Percentiles rank a stretch among this genome's conserved stretches.
These are phyloP conservation scores for Engraulis encrasicolus DNA, from an alignment of 2,113 vertebrate genomes.

Conservation along the genomic window DNA sequence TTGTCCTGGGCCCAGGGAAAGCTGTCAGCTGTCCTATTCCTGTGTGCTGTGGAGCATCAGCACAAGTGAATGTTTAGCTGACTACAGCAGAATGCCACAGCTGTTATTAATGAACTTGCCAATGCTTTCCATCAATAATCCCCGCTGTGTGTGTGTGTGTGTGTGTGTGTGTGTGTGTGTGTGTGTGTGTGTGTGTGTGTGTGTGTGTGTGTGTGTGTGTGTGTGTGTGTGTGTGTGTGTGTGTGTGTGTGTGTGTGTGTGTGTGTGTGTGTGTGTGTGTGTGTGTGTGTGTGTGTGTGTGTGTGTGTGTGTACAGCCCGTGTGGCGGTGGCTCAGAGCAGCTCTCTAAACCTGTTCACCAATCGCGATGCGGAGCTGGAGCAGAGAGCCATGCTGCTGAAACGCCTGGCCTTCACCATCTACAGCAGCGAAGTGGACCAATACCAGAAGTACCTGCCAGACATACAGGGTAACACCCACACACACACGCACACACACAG, in stretches of 20 bases:
- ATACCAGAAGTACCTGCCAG: conserved; percentile 97
- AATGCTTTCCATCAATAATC: not conserved
- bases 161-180: not conserved
- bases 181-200: conserved; percentile 11
- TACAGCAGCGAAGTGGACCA: conserved; percentile 98
- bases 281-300: not conserved
- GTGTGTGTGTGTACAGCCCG: conserved; percentile 76
- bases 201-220: not conserved
- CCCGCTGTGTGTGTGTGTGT: conserved; percentile 1
- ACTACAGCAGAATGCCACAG: not conserved
- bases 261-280: not conserved
- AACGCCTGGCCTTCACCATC: conserved; percentile 95
- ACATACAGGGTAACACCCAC: conserved; percentile 82
- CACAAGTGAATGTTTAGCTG: not conserved
- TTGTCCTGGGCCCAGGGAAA: no score
- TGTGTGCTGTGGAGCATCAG: not conserved
- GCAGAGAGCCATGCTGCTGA: conserved; percentile 97
- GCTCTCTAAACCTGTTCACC: conserved; percentile 94
- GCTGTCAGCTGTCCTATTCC: no score
- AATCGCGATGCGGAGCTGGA: conserved; percentile 95
- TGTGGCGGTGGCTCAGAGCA: conserved; percentile 97
- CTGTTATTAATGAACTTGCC: not conserved
- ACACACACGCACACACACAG: no score
- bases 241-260: conserved; percentile 21
- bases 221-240: not conserved